A percentile compares a stretch with the other conserved stretches of the same genome.
These are phyloP conservation scores for Drosophila longiperda DNA, from an alignment of 2,888 invertebrate species.

Conservation along the genomic window DNA sequence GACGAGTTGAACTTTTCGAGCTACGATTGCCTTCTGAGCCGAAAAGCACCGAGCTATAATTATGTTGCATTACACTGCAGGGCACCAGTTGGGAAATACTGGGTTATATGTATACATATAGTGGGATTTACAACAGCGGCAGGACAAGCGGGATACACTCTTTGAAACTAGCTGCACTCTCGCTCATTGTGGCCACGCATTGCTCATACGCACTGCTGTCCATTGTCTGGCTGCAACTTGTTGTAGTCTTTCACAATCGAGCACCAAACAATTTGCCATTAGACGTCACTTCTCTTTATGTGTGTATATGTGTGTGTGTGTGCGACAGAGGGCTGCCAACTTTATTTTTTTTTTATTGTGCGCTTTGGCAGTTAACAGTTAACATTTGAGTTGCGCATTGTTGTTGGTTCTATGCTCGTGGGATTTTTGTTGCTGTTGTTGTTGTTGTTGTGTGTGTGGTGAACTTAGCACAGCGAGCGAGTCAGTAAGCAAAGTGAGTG, in stretches of 20 bases:
- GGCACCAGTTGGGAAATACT: conserved; percentile 33
- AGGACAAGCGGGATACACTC: conserved; percentile 14
- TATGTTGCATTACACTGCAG: conserved; percentile 65
- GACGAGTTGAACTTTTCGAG: conserved; percentile 55
- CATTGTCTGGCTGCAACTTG: conserved; percentile 60
- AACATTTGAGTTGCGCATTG: conserved; percentile 60
- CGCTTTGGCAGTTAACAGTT: conserved; percentile 56
- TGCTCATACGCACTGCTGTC: conserved; percentile 43
- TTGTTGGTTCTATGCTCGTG: conserved; percentile 39
- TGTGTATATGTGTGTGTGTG: conserved; percentile 28
- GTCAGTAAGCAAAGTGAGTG: conserved; percentile 36
- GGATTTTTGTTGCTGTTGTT: conserved; percentile 23
- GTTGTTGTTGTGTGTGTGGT: conserved; percentile 43
- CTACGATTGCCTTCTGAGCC: conserved; percentile 58
- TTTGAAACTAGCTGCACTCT: conserved; percentile 42
- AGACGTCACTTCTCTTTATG: conserved; percentile 18
- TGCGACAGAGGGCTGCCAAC: conserved; percentile 42
- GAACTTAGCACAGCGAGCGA: conserved; percentile 52
- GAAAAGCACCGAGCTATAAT: conserved; percentile 58
- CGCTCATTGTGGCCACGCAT: conserved; percentile 30
- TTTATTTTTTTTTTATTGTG: conserved; percentile 37
- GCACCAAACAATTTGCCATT: conserved; percentile 57
- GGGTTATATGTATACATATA: conserved; percentile 44
- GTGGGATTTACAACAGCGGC: conserved; percentile 34
- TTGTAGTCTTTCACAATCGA: conserved; percentile 42